Base-by-base conservation (phyloP, 1,140 invertebrate genomes). In the Pogonognathellus flavescens region DNA sequence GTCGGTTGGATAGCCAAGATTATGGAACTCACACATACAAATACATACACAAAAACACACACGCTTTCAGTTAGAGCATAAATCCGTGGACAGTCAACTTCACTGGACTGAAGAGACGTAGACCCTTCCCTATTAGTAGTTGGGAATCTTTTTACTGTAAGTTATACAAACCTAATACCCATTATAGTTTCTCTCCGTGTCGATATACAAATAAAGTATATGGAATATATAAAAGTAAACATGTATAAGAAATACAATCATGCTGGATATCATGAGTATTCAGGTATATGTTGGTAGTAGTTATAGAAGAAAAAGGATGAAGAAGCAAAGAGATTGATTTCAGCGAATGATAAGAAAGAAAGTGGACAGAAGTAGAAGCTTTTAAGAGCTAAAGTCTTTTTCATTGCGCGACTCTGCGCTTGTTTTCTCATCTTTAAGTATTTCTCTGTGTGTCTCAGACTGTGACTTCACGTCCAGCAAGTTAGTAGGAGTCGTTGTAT, bases 381-480 rank as follows among this genome's bases (percentile, higher is more conserved):
- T 49, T 76, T 50, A 76, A 76, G 41, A 76, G 70, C 70, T 76
- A 25, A 76, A 49, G 25, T 76, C 25, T 76, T 76, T n/a, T 76
- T 76, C 66, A 76, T 50, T 76, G 70, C 49, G n/a, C 49, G 70
- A 76, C 49, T 76, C 14, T 76, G 66, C 25, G 25, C 66, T 13
- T 70, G 22, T 70, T 41, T 31, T 70, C 66, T 70, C 22, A 70
- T 70, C 66, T 76, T 76, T 2, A 76, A 76, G 20, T 66, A 31
- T 14, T 20, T 60, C 11, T 59, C 18, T 60, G 9, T 18, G 10
- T 60, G n/a, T 60, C 31, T 20, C 18, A 60, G n/a, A 18, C 18
- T 60, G n/a, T n/a, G 8, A 60, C 6, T 59, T 18, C 60, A 20
- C 18, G 6, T 66, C 20, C 60, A 1, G 8, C 60, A 41, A 41